Evolutionary conservation across 2,797 vertebrate species (phyloP).

Genomic region (Nannoperca obscura): DNA sequence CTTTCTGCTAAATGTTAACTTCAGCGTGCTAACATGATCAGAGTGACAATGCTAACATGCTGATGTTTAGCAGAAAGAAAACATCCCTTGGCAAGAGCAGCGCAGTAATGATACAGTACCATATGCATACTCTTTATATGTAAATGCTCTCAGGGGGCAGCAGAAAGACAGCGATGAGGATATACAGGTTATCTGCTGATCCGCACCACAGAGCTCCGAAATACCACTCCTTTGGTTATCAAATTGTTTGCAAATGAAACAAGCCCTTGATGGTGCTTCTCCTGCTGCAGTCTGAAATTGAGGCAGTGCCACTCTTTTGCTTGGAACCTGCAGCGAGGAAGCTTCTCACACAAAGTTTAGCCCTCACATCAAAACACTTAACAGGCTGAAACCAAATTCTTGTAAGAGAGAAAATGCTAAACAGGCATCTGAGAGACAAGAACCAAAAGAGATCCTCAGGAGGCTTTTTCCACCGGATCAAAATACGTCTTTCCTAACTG

Average conservation of each 20-base stretch:
- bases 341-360: slow-evolving; percentile 32
- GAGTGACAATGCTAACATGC: neutral
- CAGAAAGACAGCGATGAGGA: slow-evolving; percentile 45
- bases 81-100: slow-evolving; percentile 15
- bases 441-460: slow-evolving; percentile 52
- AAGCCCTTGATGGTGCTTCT: slow-evolving; percentile 49
- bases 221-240: slow-evolving; percentile 64
- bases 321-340: slow-evolving; percentile 44
- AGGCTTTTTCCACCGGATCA: slow-evolving; percentile 57
- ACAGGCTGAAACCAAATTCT: slow-evolving; percentile 44
- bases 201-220: slow-evolving; percentile 54
- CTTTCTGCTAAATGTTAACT: neutral
- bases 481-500: slow-evolving; percentile 59
- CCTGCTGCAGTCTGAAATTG: slow-evolving; percentile 36
- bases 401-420: slow-evolving; percentile 51
- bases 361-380: slow-evolving; percentile 41
- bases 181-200: slow-evolving; percentile 63
- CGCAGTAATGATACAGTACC: slow-evolving; percentile 30
- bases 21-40: neutral
- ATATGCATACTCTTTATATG: slow-evolving; percentile 52
- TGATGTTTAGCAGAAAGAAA: neutral
- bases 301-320: slow-evolving; percentile 29
- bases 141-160: slow-evolving; percentile 50
- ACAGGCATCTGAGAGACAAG: slow-evolving; percentile 41
- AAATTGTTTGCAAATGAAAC: slow-evolving; percentile 78